Evolutionary conservation across 2,113 vertebrate species (phyloP).

Genomic region (Alectura lathami): DNA sequence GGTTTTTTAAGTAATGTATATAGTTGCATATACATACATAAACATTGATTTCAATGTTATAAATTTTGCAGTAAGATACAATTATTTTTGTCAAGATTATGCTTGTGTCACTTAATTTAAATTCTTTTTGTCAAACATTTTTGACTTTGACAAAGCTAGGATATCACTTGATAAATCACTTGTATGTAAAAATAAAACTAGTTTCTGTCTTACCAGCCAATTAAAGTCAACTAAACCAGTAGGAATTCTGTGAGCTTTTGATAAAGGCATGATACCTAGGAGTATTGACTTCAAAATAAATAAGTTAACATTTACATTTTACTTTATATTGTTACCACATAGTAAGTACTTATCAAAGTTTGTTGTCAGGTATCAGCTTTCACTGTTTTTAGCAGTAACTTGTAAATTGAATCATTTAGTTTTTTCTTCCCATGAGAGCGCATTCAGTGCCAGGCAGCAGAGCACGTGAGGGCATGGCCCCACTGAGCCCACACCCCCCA

Average conservation of each 20-base stretch:
- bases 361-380: neutral
- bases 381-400: neutral
- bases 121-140: neutral
- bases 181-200: neutral
- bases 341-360: neutral
- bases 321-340: neutral
- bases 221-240: neutral
- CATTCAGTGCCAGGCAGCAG: neutral
- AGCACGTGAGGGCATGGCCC: too few relatives aligned
- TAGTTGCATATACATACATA: neutral
- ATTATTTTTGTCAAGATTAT: neutral
- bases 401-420: neutral
- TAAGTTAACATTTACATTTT: neutral
- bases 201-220: neutral
- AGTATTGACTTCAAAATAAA: neutral
- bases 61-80: neutral
- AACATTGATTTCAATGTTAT: neutral
- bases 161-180: neutral
- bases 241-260: neutral
- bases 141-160: neutral
- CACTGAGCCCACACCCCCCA: rapidly evolving
- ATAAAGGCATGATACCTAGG: neutral
- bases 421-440: neutral
- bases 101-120: neutral
- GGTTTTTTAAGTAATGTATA: neutral